These are phyloP conservation scores for Hofmannophila pseudospretella DNA, from an alignment of 2,888 invertebrate species.

Conservation along the genomic window DNA sequence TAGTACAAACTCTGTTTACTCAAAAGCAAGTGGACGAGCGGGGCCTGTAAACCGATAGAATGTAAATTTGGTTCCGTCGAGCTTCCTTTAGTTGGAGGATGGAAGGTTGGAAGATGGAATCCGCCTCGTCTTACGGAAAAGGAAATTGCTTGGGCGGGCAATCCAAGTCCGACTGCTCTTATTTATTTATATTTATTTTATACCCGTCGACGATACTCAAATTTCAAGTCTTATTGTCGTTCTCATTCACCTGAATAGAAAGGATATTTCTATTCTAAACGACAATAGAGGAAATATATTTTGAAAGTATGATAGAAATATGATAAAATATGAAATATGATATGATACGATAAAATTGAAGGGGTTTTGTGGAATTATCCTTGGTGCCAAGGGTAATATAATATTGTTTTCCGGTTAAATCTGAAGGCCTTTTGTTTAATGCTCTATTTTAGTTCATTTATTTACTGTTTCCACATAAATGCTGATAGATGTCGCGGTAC, in stretches of 20 bases:
- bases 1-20: constrained; percentile 36
- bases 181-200: constrained; percentile 42
- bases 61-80: constrained; percentile 46
- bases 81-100: constrained; percentile 10
- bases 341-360: too few species aligned
- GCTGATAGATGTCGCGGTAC: too few species aligned
- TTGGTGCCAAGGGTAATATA: too few species aligned
- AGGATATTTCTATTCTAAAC: too few species aligned
- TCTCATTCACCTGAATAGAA: neutral
- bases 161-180: constrained; percentile 39
- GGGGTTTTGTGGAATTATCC: too few species aligned
- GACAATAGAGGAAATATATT: too few species aligned
- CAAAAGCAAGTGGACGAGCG: constrained; percentile 26
- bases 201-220: constrained; percentile 1
- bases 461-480: too few species aligned
- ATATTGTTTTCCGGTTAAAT: too few species aligned
- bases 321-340: too few species aligned
- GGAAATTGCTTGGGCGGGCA: constrained; percentile 46
- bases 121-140: constrained; percentile 38
- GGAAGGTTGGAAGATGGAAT: constrained; percentile 5
- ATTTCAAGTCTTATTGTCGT: constrained; percentile 2
- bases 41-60: constrained; percentile 44
- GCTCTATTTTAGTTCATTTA: too few species aligned
- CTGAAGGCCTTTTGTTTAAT: too few species aligned
- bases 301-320: too few species aligned